Evolutionary conservation across 1,140 invertebrate species (phyloP).

Genomic region (Belonocnema kinseyi): DNA sequence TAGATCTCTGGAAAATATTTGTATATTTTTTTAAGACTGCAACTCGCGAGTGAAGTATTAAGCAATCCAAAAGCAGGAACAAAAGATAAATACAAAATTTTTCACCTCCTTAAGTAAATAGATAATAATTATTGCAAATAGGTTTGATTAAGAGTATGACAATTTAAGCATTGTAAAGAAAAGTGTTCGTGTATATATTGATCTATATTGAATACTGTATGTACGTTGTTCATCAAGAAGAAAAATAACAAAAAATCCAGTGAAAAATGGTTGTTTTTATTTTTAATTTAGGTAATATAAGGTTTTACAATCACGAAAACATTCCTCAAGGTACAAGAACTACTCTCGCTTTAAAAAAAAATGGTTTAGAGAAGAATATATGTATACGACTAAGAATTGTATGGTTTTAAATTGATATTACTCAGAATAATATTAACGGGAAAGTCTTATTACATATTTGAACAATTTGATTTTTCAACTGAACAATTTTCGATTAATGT

Average conservation of each 20-base stretch:
- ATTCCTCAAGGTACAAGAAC: too few species aligned
- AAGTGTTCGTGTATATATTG: conserved; percentile 21
- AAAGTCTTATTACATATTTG: too few species aligned
- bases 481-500: too few species aligned
- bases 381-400: too few species aligned
- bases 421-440: too few species aligned
- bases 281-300: too few species aligned
- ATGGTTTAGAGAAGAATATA: too few species aligned
- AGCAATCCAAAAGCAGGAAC: not conserved
- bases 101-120: not conserved
- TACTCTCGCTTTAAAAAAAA: too few species aligned
- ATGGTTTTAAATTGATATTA: too few species aligned
- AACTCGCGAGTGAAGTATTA: not conserved
- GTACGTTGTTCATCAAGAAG: not conserved
- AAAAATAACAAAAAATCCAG: conserved; percentile 19
- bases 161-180: conserved; percentile 8
- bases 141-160: not conserved
- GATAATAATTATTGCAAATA: not conserved
- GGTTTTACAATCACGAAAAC: too few species aligned
- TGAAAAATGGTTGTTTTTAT: not conserved
- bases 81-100: not conserved
- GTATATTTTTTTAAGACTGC: conserved; percentile 25
- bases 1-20: not conserved
- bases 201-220: conserved; percentile 19
- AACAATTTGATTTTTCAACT: too few species aligned